Conservation (phyloP, 2,888 invertebrate species). For the Halictus quadricinctus region DNA sequence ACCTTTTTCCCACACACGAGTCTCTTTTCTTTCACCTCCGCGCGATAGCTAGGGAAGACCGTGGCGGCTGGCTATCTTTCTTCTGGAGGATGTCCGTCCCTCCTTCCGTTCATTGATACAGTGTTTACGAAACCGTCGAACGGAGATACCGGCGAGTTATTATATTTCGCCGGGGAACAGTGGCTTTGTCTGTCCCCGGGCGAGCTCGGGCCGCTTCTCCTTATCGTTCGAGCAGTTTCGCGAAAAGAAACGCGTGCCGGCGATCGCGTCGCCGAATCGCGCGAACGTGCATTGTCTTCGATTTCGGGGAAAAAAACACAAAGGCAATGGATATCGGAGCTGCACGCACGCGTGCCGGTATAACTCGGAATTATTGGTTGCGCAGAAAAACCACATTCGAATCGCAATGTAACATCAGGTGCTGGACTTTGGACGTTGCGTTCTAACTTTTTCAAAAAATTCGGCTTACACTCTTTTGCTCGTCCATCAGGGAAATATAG, state of each 20-base stretch:
- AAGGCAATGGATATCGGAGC: not conserved
- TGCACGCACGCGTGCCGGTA: not conserved
- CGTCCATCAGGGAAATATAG: not conserved
- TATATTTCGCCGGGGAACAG: conserved; percentile 48
- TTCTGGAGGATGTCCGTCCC: conserved; percentile 22
- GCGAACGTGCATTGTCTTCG: conserved; percentile 3
- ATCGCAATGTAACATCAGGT: not conserved
- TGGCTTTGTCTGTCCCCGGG: conserved; percentile 37
- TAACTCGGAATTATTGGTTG: not conserved
- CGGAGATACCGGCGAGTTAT: conserved; percentile 52
- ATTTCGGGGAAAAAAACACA: conserved; percentile 4
- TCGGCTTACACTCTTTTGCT: not conserved
- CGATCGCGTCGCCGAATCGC: conserved; percentile 7
- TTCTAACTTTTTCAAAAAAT: not conserved
- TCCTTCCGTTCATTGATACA: conserved; percentile 45
- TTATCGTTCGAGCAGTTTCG: conserved; percentile 43
- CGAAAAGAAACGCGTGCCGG: conserved; percentile 38
- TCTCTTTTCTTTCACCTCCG: conserved; percentile 16
- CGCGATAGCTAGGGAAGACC: conserved; percentile 23
- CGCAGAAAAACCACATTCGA: not conserved
- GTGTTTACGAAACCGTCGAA: conserved; percentile 54
- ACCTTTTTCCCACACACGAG: not conserved
- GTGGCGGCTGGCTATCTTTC: conserved; percentile 12
- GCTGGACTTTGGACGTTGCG: not conserved
- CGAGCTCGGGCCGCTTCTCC: not conserved